Percentiles rank a stretch among this genome's conserved stretches.
Conservation (phyloP, 2,888 invertebrate species). For the Andrena camellia region DNA sequence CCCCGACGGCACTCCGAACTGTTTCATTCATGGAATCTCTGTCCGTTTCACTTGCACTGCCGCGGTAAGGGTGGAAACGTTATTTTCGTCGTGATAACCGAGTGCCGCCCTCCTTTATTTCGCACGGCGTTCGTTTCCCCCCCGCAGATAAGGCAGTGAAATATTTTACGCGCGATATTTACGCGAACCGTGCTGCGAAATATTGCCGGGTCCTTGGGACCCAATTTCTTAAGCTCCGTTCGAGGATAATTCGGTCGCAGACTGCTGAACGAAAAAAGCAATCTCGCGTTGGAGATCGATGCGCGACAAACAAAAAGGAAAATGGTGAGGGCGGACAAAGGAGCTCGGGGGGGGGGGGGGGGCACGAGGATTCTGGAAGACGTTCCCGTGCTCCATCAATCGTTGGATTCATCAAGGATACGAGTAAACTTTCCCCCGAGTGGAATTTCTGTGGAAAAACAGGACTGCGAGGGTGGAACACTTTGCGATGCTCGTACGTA, state of each 20-base stretch:
- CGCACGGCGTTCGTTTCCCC: constrained; percentile 7
- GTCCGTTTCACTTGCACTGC: not conserved
- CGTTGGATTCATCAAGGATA: not conserved
- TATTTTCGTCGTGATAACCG: not conserved
- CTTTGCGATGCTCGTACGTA: not conserved
- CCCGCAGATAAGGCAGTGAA: not conserved
- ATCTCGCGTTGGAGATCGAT: constrained; percentile 25
- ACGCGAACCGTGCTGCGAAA: not conserved
- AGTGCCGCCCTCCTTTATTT: constrained; percentile 25
- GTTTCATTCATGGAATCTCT: not conserved
- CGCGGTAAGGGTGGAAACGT: not conserved
- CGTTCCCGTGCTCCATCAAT: not conserved
- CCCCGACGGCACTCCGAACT: not conserved
- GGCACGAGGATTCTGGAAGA: constrained; percentile 23
- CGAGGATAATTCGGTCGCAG: not conserved
- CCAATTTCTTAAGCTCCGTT: not conserved
- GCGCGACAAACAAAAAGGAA: not conserved
- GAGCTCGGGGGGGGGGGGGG: not conserved
- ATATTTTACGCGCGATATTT: constrained; percentile 21
- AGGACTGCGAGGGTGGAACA: not conserved
- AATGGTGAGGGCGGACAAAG: not conserved
- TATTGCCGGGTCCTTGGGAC: not conserved
- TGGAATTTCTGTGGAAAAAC: not conserved
- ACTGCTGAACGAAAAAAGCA: constrained; percentile 12
- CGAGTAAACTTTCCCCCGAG: not conserved